Percentiles rank a stretch among this genome's conserved stretches.
Evolutionary conservation across 2,113 vertebrate species (phyloP).

Genomic region (Coptodon bakossiorum): DNA sequence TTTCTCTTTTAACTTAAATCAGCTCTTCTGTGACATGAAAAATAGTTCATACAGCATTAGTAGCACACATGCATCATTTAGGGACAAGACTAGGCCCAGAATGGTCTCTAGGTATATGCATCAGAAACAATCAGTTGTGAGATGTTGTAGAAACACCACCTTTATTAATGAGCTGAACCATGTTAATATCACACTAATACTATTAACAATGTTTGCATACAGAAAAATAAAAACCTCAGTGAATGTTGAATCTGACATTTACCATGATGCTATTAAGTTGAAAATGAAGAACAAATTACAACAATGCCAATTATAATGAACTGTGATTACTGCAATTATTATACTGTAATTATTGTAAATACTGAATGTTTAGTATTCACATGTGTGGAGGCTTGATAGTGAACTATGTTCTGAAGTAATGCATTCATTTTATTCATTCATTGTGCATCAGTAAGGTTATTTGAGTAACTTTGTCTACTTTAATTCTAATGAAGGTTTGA

Average conservation of each 20-base stretch:
- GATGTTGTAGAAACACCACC: not conserved
- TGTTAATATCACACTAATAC: not conserved
- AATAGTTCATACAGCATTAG: constrained; percentile 6
- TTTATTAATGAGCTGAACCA: not conserved
- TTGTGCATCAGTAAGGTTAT: not conserved
- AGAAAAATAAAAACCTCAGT: not conserved
- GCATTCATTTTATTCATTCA: not conserved
- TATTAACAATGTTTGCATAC: not conserved
- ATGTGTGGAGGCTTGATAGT: not conserved
- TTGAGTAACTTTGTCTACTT: not conserved
- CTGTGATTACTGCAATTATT: constrained; percentile 34
- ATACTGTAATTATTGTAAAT: constrained; percentile 46
- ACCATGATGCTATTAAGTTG: constrained; percentile 18
- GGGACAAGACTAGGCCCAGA: not conserved
- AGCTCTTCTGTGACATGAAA: not conserved
- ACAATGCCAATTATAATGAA: constrained; percentile 25
- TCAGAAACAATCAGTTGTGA: not conserved
- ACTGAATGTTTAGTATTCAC: constrained; percentile 12
- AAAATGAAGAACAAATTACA: constrained; percentile 33
- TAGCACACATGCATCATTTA: not conserved
- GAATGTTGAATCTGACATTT: not conserved
- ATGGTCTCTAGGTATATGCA: not conserved
- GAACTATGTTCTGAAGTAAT: not conserved
- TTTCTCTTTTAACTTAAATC: not conserved
- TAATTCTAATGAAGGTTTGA: not conserved